phyloP scores from a whole-genome alignment of 1,140 invertebrate species.

The Meloidogyne hapla region DNA sequence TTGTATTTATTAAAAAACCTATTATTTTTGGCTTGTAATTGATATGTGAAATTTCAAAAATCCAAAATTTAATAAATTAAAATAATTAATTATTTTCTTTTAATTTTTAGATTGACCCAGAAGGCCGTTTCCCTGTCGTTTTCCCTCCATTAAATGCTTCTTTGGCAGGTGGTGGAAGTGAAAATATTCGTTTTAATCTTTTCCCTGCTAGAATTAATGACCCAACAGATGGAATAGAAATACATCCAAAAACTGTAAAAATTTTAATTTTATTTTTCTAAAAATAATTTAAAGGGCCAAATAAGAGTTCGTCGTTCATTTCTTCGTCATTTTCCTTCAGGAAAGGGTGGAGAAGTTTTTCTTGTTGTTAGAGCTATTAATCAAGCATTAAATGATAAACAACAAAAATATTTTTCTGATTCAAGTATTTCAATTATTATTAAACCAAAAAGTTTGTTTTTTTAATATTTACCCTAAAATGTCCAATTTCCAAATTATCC shows the following conservation, averaged over 20 bases:
- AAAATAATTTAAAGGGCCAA: slow-evolving; percentile 33
- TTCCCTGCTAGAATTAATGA: slow-evolving; percentile 33
- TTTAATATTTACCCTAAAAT: neutral
- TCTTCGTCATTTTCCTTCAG: neutral
- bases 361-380: slow-evolving; percentile 60
- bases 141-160: slow-evolving; percentile 20
- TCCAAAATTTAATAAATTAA: too few species aligned
- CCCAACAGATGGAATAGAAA: slow-evolving; percentile 35
- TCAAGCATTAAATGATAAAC: slow-evolving; percentile 17
- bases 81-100: too few species aligned
- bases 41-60: too few species aligned
- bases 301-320: slow-evolving; percentile 4
- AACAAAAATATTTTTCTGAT: slow-evolving; percentile 56
- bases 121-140: slow-evolving; percentile 25
- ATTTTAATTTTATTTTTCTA: slow-evolving; percentile 44
- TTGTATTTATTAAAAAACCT: neutral
- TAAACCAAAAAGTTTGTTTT: slow-evolving; percentile 8
- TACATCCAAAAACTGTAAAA: slow-evolving; percentile 45
- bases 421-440: slow-evolving; percentile 40
- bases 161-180: slow-evolving; percentile 23
- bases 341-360: slow-evolving; percentile 33
- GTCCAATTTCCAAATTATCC: too few species aligned
- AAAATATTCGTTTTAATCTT: slow-evolving; percentile 32
- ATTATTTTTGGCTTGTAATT: too few species aligned
- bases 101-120: slow-evolving; percentile 36